Base-by-base conservation (phyloP, 1,140 invertebrate genomes). In the Penaeus vannamei region DNA sequence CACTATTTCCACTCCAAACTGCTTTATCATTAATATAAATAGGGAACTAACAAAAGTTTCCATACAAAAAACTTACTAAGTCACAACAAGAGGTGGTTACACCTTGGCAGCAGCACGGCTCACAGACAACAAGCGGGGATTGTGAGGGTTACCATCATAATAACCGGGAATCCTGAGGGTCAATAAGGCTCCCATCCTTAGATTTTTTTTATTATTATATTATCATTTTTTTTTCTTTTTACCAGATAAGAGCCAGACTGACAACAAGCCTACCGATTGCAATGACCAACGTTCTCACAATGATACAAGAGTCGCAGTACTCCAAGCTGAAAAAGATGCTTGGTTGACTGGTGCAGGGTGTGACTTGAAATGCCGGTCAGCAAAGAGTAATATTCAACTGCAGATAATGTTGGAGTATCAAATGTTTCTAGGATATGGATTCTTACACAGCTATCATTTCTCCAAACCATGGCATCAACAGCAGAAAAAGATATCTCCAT, bases 1-100 rank as follows among this genome's bases (percentile, higher is more conserved):
- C 84, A 86, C 88, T 90, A 90, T 61, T 80, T 90, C 88, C 88
- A 86, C 84, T 90, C 84, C 88, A 90, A 90, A 90, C 88, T 85
- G 84, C 82, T 90, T 80, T 66, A 87, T 80, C 60, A 80, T 88
- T 84, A 85, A 82, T 90, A 90, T 76, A 90, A 90, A 90, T 66
- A 81, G 83, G 84, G 88, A 90, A 90, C 88, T 90, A 85, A 90
- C 79, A 85, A 88, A 87, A 86, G 84, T 90, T 83, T 90, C 53
- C 84, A 86, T 86, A 90, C 84, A 90, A 90, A 86, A 89, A 84
- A 77, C 86, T 83, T 89, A 84, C 83, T 83, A 82, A 86, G 72
- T 90, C 88, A 86, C 84, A 85, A 90, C 77, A 89, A 89, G 32
- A 84, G 87, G 86, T 82, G 86, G 61, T 84, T 89, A 89, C 87